Percentiles rank a stretch among this genome's conserved stretches.
Conservation (phyloP, 2,888 invertebrate species). For the Drosophila pegasa region DNA sequence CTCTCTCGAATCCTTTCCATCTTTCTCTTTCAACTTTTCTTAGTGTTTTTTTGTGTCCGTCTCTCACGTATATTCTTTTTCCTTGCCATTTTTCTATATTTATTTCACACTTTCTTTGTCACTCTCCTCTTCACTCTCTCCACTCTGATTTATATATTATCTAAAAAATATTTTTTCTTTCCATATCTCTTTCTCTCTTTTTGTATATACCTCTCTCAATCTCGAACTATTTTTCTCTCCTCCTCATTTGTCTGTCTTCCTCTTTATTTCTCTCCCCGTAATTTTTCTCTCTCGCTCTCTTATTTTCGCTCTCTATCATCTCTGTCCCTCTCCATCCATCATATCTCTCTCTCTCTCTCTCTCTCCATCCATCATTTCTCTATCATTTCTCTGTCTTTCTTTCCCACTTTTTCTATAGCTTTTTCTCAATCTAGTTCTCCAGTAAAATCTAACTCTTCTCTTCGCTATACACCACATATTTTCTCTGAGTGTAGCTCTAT, state of each 20-base stretch:
- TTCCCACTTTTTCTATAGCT: neutral
- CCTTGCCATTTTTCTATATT: neutral
- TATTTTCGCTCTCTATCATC: neutral
- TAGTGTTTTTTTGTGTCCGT: neutral
- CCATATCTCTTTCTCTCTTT: neutral
- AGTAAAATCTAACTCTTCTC: neutral
- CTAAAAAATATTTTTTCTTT: no score
- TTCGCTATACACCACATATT: neutral
- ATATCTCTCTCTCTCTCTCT: neutral
- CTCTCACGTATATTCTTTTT: neutral
- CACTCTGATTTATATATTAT: no score
- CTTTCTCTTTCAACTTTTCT: no score
- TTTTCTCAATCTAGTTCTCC: neutral
- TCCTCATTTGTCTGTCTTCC: neutral
- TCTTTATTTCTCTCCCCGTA: no score
- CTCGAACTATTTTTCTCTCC: no score
- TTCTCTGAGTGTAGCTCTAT: constrained; percentile 29
- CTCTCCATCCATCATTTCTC: neutral
- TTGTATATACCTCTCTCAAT: no score
- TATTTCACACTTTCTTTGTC: no score
- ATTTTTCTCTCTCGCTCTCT: neutral
- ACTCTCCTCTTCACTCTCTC: no score
- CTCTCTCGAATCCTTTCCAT: no score
- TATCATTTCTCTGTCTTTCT: neutral
- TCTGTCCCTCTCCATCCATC: neutral